Percentiles rank a stretch among this genome's conserved stretches.
phyloP scores from a whole-genome alignment of 2,113 vertebrate genomes.

The Protobothrops flavoviridis region DNA sequence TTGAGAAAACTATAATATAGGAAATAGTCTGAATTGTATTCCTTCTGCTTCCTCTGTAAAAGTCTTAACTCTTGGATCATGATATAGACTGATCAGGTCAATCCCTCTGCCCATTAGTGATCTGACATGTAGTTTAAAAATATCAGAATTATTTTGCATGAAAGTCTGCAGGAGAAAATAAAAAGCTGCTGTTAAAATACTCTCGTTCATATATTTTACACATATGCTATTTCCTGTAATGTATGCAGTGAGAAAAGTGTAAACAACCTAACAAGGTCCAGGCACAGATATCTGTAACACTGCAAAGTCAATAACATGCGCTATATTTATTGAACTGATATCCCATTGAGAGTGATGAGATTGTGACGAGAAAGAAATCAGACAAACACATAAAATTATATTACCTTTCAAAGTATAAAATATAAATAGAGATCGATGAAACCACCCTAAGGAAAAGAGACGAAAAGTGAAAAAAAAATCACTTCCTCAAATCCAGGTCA shows the following conservation, averaged over 20 bases:
- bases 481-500: slow-evolving; percentile 42
- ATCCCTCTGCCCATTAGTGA: not conserved
- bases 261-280: not conserved
- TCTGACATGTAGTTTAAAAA: slow-evolving; percentile 9
- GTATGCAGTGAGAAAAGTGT: not conserved
- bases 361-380: not conserved
- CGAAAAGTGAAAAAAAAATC: not conserved
- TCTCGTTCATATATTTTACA: not conserved
- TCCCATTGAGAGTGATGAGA: not conserved
- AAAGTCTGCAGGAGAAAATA: not conserved
- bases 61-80: not conserved
- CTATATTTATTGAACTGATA: not conserved
- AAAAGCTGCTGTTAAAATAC: not conserved
- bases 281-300: fast-evolving
- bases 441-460: slow-evolving; percentile 20
- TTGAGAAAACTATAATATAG: not conserved
- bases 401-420: slow-evolving; percentile 1
- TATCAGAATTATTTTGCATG: not conserved
- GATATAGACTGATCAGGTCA: not conserved
- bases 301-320: not conserved
- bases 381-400: not conserved
- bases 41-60: no score
- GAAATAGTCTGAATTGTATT: not conserved
- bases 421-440: not conserved
- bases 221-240: not conserved